These are phyloP conservation scores for Hirtodrosophila trivittata DNA, from an alignment of 2,888 invertebrate genomes.

Conservation along the genomic window DNA sequence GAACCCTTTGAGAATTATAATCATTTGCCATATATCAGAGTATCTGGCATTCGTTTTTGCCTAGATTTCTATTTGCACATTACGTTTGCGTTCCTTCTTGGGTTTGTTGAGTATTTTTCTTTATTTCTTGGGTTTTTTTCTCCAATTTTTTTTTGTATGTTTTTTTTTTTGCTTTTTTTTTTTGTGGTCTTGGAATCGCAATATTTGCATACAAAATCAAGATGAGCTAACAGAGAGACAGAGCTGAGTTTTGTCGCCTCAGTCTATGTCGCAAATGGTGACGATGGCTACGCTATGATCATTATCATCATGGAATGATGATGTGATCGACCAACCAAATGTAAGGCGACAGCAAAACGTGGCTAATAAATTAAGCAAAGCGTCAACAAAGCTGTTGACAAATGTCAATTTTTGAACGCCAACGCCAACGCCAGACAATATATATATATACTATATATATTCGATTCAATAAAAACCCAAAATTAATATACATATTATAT, in stretches of 20 bases:
- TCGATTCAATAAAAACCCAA: constrained; percentile 10
- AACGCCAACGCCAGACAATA: constrained; percentile 38
- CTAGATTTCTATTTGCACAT: neutral
- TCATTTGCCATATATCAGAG: no score
- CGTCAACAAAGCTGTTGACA: constrained; percentile 68
- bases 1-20: no score
- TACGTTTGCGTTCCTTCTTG: constrained; percentile 17
- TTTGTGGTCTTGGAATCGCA: constrained; percentile 19
- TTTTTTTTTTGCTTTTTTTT: constrained; percentile 13
- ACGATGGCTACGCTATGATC: constrained; percentile 11
- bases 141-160: constrained; percentile 1
- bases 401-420: constrained; percentile 54
- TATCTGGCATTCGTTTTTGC: neutral
- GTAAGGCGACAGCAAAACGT: constrained; percentile 52
- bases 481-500: neutral
- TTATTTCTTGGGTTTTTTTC: constrained; percentile 7
- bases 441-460: no score
- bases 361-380: constrained; percentile 62
- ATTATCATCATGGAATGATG: constrained; percentile 35
- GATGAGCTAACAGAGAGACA: constrained; percentile 46
- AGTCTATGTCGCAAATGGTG: constrained; percentile 22
- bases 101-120: constrained; percentile 15
- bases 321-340: constrained; percentile 54
- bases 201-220: constrained; percentile 51
- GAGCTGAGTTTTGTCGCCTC: constrained; percentile 24